Evolutionary conservation across 1,140 invertebrate genomes (phyloP).

Genomic region (Leptinotarsa undecemlineata): DNA sequence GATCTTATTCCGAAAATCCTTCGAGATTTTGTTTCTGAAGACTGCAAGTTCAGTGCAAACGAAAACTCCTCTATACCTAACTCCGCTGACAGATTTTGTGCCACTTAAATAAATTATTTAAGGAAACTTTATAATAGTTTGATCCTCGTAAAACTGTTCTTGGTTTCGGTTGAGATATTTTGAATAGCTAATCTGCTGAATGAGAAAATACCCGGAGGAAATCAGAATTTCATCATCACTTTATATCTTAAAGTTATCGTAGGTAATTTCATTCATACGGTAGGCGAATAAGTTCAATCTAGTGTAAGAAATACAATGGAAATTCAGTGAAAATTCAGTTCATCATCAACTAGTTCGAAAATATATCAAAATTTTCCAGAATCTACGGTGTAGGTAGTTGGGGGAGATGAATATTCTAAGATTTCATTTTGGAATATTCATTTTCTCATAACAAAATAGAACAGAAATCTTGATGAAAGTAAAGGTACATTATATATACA

Average conservation of each 20-base stretch:
- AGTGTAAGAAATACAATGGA: no score
- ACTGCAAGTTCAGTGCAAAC: not conserved
- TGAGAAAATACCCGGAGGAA: slow-evolving; percentile 19
- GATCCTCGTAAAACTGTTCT: slow-evolving; percentile 10
- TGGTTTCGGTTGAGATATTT: slow-evolving; percentile 20
- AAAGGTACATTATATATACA: no score
- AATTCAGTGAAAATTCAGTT: no score
- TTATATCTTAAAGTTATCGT: not conserved
- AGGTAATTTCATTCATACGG: not conserved
- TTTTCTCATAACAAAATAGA: no score
- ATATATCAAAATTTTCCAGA: no score
- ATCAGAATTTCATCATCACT: slow-evolving; percentile 10
- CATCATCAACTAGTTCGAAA: no score
- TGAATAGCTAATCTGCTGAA: slow-evolving; percentile 18
- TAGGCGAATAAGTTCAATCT: not conserved
- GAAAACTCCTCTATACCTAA: not conserved
- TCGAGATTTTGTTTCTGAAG: not conserved
- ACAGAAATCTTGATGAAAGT: no score
- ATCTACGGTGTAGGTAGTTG: no score
- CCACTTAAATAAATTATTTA: slow-evolving; percentile 18
- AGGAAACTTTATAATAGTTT: slow-evolving; percentile 19
- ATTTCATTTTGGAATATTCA: no score
- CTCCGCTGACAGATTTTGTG: slow-evolving; percentile 6
- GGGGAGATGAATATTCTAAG: no score
- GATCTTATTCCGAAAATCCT: not conserved